Percentiles rank a stretch among this genome's conserved stretches.
Conservation (phyloP, 2,888 invertebrate species). For the Stenodera caucasica region DNA sequence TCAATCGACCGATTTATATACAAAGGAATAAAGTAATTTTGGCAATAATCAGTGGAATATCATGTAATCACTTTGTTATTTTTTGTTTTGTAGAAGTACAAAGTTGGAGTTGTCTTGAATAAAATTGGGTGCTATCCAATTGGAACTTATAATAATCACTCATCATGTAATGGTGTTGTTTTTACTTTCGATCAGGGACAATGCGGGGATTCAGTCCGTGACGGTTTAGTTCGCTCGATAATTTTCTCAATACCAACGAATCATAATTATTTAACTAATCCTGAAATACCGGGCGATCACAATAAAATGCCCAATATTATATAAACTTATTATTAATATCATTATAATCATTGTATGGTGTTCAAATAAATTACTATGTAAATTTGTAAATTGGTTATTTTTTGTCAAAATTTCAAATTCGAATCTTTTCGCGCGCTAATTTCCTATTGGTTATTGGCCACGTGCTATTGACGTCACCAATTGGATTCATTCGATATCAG, state of each 20-base stretch:
- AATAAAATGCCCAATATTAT: slow-evolving; percentile 41
- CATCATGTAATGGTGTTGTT: slow-evolving; percentile 70
- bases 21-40: slow-evolving; percentile 68
- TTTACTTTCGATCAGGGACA: slow-evolving; percentile 77
- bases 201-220: slow-evolving; percentile 70
- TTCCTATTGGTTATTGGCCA: slow-evolving; percentile 20
- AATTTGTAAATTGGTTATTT: no score
- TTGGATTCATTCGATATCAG: slow-evolving; percentile 22
- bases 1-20: slow-evolving; percentile 78
- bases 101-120: slow-evolving; percentile 81
- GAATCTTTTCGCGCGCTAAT: neutral
- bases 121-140: slow-evolving; percentile 81
- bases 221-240: slow-evolving; percentile 77
- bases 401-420: neutral
- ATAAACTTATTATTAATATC: neutral
- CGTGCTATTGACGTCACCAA: slow-evolving; percentile 24
- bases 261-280: slow-evolving; percentile 33
- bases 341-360: slow-evolving; percentile 8
- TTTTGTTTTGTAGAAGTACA: slow-evolving; percentile 69
- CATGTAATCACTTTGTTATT: no score
- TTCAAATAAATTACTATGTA: slow-evolving; percentile 1
- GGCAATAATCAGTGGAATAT: no score
- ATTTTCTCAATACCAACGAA: slow-evolving; percentile 63
- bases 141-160: slow-evolving; percentile 70
- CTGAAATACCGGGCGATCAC: slow-evolving; percentile 38